Conservation (phyloP, 2,888 invertebrate species). For the Tiliacea citrago region DNA sequence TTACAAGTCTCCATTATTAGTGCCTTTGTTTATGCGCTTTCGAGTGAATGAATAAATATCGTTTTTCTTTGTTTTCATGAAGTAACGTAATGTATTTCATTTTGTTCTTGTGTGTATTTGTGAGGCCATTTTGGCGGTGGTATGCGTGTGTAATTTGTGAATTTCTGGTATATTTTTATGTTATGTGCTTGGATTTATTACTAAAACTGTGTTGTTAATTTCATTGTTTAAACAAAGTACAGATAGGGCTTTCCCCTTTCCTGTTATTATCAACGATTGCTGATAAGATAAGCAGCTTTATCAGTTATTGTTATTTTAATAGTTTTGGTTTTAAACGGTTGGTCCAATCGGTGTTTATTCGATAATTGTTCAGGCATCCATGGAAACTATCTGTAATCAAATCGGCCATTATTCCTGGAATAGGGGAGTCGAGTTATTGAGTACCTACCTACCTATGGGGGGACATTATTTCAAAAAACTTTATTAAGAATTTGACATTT, state of each 20-base stretch:
- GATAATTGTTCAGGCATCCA: constrained; percentile 15
- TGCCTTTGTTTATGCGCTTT: constrained; percentile 25
- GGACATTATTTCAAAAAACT: neutral
- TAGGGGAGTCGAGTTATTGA: too few species aligned
- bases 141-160: neutral
- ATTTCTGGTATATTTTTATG: neutral
- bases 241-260: constrained; percentile 24
- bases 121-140: neutral
- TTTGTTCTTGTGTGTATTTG: constrained; percentile 7
- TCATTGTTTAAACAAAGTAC: neutral
- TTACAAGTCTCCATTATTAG: neutral
- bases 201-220: constrained; percentile 18
- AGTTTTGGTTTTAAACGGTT: neutral
- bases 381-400: constrained; percentile 14
- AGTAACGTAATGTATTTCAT: constrained; percentile 31
- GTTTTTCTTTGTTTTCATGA: constrained; percentile 17
- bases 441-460: neutral
- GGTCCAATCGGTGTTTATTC: constrained; percentile 8
- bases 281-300: constrained; percentile 41
- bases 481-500: neutral
- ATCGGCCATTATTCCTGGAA: neutral
- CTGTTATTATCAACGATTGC: constrained; percentile 26
- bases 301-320: constrained; percentile 25
- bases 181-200: neutral
- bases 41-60: constrained; percentile 16